These are phyloP conservation scores for Rhingia campestris DNA, from an alignment of 2,888 invertebrate genomes.

Conservation along the genomic window DNA sequence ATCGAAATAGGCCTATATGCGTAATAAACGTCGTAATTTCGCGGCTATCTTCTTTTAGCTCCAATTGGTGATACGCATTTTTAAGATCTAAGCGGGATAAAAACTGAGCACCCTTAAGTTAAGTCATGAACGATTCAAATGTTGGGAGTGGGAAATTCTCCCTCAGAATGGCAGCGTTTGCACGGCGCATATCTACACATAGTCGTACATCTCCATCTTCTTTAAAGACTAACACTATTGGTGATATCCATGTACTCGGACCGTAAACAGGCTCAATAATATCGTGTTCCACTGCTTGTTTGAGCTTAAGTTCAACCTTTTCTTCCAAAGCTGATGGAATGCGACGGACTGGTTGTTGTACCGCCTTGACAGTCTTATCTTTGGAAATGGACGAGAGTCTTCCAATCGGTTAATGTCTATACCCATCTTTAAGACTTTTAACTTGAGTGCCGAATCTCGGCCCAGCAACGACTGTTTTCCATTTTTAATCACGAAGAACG, in stretches of 20 bases:
- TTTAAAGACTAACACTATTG: too few relatives aligned
- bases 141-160: too few relatives aligned
- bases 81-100: too few relatives aligned
- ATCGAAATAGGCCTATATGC: too few relatives aligned
- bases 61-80: too few relatives aligned
- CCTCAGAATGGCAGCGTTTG: too few relatives aligned
- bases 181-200: slow-evolving; percentile 79
- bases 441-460: slow-evolving; percentile 62
- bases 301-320: slow-evolving; percentile 58
- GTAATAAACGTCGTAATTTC: too few relatives aligned
- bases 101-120: too few relatives aligned
- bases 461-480: slow-evolving; percentile 71
- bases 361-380: slow-evolving; percentile 76
- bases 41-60: too few relatives aligned
- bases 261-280: slow-evolving; percentile 78
- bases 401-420: slow-evolving; percentile 38
- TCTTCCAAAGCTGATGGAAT: slow-evolving; percentile 77
- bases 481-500: too few relatives aligned
- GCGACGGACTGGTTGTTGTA: slow-evolving; percentile 77
- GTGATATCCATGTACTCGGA: slow-evolving; percentile 78
- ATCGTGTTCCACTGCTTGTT: slow-evolving; percentile 75
- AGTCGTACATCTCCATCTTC: slow-evolving; percentile 77
- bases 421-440: slow-evolving; percentile 65
- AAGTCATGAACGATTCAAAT: too few relatives aligned
- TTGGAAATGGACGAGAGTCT: slow-evolving; percentile 54